These are phyloP conservation scores for Leptatherina wallacei DNA, from an alignment of 2,797 vertebrate species.

Conservation along the genomic window DNA sequence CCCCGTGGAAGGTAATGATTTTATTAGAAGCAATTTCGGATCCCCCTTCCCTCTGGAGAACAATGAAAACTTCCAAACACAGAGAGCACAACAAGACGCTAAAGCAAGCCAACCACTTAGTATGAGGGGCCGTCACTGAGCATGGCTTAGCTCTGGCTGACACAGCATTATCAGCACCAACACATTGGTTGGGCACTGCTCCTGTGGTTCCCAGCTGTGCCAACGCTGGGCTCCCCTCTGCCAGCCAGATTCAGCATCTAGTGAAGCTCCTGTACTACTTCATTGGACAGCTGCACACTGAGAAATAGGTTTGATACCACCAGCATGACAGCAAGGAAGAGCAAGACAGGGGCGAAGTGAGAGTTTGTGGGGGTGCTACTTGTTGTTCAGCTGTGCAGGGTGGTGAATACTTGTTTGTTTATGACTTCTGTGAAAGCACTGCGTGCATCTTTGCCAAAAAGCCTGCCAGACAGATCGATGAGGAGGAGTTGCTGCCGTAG, in stretches of 20 bases:
- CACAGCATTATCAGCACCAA: slow-evolving; percentile 59
- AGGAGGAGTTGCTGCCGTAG: slow-evolving; percentile 58
- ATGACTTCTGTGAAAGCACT: slow-evolving; percentile 57
- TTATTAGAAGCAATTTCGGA: background rate
- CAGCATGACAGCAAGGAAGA: slow-evolving; percentile 28
- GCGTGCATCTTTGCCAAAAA: slow-evolving; percentile 69
- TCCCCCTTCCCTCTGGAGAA: slow-evolving; percentile 10
- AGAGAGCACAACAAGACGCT: slow-evolving; percentile 39
- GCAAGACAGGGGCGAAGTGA: slow-evolving; percentile 4
- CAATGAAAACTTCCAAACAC: slow-evolving; percentile 19
- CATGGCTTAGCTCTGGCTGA: slow-evolving; percentile 55
- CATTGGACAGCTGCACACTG: slow-evolving; percentile 40
- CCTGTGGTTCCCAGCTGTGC: slow-evolving; percentile 56
- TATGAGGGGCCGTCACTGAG: slow-evolving; percentile 37
- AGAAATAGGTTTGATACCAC: slow-evolving; percentile 52
- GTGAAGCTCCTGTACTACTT: slow-evolving; percentile 44
- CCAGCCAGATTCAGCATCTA: slow-evolving; percentile 51
- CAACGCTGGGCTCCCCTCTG: slow-evolving; percentile 45
- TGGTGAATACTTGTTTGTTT: slow-evolving; percentile 61
- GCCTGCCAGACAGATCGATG: slow-evolving; percentile 62
- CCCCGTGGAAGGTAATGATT: too few relatives aligned
- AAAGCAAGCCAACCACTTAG: slow-evolving; percentile 45
- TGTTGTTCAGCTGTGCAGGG: slow-evolving; percentile 43
- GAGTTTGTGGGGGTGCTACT: slow-evolving; percentile 28
- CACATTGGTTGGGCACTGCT: slow-evolving; percentile 52